Conservation (phyloP, 2,888 invertebrate genomes). For the Leucozona laternaria region DNA sequence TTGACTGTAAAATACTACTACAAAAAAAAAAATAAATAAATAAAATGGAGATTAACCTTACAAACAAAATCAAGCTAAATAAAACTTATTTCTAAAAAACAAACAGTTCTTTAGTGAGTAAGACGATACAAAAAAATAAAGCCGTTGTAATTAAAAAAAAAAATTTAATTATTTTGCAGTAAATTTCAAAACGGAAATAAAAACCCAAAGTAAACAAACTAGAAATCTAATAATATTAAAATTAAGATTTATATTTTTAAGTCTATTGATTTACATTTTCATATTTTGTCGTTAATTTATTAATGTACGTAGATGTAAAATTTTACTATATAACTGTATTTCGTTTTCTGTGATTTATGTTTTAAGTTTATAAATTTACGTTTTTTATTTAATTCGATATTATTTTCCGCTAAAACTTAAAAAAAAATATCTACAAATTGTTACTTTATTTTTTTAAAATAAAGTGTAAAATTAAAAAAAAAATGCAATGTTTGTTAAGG, state of each 20-base stretch:
- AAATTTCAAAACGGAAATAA: slow-evolving; percentile 51
- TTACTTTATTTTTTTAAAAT: slow-evolving; percentile 19
- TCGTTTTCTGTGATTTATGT: slow-evolving; percentile 75
- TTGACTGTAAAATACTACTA: slow-evolving; percentile 74
- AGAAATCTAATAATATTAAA: slow-evolving; percentile 37
- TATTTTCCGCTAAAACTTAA: background rate
- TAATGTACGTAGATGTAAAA: slow-evolving; percentile 47
- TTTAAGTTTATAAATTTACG: slow-evolving; percentile 61
- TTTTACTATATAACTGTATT: slow-evolving; percentile 58
- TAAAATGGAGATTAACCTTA: slow-evolving; percentile 42
- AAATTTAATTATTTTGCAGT: slow-evolving; percentile 30
- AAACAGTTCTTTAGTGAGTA: slow-evolving; percentile 60
- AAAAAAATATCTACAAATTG: background rate
- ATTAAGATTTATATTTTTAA: slow-evolving; percentile 34
- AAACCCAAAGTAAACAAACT: slow-evolving; percentile 43
- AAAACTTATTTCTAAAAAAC: slow-evolving; percentile 67
- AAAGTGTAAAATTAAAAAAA: background rate
- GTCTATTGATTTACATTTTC: slow-evolving; percentile 42
- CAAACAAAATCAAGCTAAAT: slow-evolving; percentile 62
- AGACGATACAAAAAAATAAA: slow-evolving; percentile 39
- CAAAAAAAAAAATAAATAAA: slow-evolving; percentile 37
- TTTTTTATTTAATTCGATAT: background rate
- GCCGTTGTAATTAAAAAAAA: slow-evolving; percentile 78
- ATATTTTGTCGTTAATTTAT: slow-evolving; percentile 45
- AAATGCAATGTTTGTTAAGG: background rate